Base-by-base conservation (phyloP, 2,797 vertebrate genomes). In the Yasuhikotakia modesta region DNA sequence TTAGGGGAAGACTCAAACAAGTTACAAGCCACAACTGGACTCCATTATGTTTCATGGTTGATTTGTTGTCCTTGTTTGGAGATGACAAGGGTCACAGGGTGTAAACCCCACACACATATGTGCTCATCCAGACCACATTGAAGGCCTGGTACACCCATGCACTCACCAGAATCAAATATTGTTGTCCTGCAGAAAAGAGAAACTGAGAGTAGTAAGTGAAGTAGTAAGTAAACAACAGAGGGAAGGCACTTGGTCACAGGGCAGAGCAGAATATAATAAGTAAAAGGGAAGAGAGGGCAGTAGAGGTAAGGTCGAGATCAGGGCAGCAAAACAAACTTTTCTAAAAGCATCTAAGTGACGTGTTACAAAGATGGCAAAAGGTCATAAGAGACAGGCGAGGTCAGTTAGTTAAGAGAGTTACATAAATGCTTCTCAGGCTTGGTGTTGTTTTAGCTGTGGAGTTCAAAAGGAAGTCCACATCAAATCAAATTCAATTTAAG, bases 1-100 rank as follows among this genome's bases (percentile, higher is more conserved):
- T 84, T 72, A 73, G 48, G 19, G 66, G 53, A 66, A 78, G 78
- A 81, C 82, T 78, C 82, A 84, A 84, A 85, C 83, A 83, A 72
- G 74, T 12, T 64, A 83, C 83, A 83, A 81, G 79, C 81, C 76
- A 76, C 83, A 87, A 83, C 87, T 86, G 82, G 84, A 82, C 75
- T 53, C 35, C 69, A 84, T 85, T 85, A 83, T 57, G 24, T 70
- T 52, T 84, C 73, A 83, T 67, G 82, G 82, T 84, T 85, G 81
- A 79, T 79, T 79, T 77, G 52, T 70, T 81, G 73, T 79, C 76
- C 76, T 76, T 85, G 85, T 86, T 87, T 82, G 68, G 79, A 53
- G 81, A 82, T 83, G 76, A 77, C 32, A 39, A 78, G 80, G 84
- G 80, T 87, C 64, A 71, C 72, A 46, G 46, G 80, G 48, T 43